Conservation (phyloP, 2,888 invertebrate genomes). For the Drosophila ustulata region DNA sequence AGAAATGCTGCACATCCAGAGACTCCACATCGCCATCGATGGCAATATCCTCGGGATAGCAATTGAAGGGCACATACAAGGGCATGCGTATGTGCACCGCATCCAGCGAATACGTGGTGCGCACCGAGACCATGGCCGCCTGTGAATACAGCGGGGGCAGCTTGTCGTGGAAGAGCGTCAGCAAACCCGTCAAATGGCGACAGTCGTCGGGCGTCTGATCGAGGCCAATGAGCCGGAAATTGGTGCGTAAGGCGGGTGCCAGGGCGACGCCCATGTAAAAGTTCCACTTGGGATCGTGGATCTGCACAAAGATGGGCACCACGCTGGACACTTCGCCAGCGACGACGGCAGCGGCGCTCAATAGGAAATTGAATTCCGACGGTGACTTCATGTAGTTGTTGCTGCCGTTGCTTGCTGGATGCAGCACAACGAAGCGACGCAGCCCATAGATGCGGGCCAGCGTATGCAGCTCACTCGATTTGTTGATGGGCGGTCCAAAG, state of each 20-base stretch:
- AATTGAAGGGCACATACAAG: constrained; percentile 71
- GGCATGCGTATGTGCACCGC: constrained; percentile 83
- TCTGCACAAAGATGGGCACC: constrained; percentile 94
- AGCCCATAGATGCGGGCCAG: constrained; percentile 92
- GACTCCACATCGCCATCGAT: constrained; percentile 48
- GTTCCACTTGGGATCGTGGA: constrained; percentile 91
- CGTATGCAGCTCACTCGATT: constrained; percentile 85
- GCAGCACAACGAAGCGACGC: constrained; percentile 92
- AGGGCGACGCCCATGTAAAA: constrained; percentile 93
- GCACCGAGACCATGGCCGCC: constrained; percentile 88
- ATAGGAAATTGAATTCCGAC: constrained; percentile 90
- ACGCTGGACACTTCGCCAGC: constrained; percentile 89
- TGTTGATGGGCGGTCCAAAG: constrained; percentile 86
- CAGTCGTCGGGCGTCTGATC: constrained; percentile 92
- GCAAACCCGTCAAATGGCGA: constrained; percentile 92
- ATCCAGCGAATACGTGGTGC: constrained; percentile 88
- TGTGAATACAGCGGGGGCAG: constrained; percentile 88
- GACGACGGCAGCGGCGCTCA: constrained; percentile 94
- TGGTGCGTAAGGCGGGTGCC: constrained; percentile 90
- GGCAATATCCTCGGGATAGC: constrained; percentile 65
- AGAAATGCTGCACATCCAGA: constrained; percentile 76
- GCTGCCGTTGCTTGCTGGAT: constrained; percentile 85
- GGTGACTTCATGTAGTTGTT: constrained; percentile 86
- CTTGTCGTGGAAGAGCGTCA: constrained; percentile 96
- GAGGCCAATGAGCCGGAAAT: constrained; percentile 95